Evolutionary conservation across 1,140 invertebrate genomes (phyloP), one percentile per base, ranked within the genome.

Genomic region (Arion vulgaris): DNA sequence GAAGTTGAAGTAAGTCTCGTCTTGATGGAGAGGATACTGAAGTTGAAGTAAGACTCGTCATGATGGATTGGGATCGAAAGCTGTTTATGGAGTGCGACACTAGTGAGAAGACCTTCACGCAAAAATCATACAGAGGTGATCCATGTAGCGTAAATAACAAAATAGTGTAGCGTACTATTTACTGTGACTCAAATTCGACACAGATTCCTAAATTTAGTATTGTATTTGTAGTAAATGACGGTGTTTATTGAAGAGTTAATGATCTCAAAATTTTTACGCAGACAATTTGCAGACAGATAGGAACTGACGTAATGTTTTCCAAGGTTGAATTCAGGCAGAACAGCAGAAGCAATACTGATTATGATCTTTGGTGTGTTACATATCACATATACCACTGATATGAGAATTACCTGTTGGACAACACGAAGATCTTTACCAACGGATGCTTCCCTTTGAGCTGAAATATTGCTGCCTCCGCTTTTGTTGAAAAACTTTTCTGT

Each of bases 131-230:
- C n/a, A n/a, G n/a, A n/a, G n/a, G n/a, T n/a, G n/a, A n/a, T n/a
- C n/a, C n/a, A n/a, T n/a, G n/a, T n/a, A n/a, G n/a, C n/a, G n/a
- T n/a, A n/a, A n/a, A n/a, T n/a, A n/a, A n/a, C n/a, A n/a, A n/a
- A n/a, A n/a, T n/a, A n/a, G n/a, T n/a, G n/a, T n/a, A n/a, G n/a
- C 51, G 51, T 26, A 53, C 51, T 53, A 15, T 13, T 53, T 15
- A 26, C 26, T 15, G 51, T 26, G 51, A 15, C 13, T 53, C n/a
- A n/a, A n/a, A n/a, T n/a, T n/a, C n/a, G n/a, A n/a, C n/a, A n/a
- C n/a, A n/a, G n/a, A n/a, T n/a, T 26, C 32, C 57, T 66, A 66
- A 66, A 66, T 66, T 66, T 66, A 23, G 57, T 66, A 66, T 66
- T 66, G 26, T 66, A 66, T 66, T 19, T 66, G 19, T n/a, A 66